Base-by-base conservation (phyloP, 1,140 invertebrate species). In the Aphelinus atriplicis region DNA sequence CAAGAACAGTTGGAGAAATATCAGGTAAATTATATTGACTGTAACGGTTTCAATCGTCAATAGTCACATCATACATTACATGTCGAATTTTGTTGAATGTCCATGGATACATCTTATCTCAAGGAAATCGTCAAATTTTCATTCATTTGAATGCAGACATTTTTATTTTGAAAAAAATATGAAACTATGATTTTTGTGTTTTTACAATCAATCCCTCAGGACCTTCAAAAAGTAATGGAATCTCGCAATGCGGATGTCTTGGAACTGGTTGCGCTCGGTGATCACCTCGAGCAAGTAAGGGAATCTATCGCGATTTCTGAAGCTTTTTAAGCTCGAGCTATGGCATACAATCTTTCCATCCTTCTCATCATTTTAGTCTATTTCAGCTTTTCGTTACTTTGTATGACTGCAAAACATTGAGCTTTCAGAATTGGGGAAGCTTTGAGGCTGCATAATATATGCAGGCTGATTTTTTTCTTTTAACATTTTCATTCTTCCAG, bases 1-100 rank as follows among this genome's bases (percentile, higher is more conserved):
- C 90, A 94, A 74, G 95, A 97, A 78, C 96, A 97, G 82, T 88
- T 96, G 1, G 92, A 94, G 79, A 95, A 94, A 87, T 98, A 96
- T 87, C 94, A 96, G 92, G 95, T 96, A 90, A 87, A 84, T 55
- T 45, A 1, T 26, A 26, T 26, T 26, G 26, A 26, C 26, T 26
- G 26, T 26, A 26, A 26, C 26, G 26, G 26, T 26, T 26, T 26
- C 26, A 26, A 26, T 26, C 26, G 26, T 26, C 26, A 26, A 26
- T 26, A 26, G 26, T 26, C 26, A 26, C 26, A 26, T 26, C 26
- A 26, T 26, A 26, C 26, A 26, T 26, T 26, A 26, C 26, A 26
- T 26, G 26, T 26, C 26, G 26, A 26, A 26, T 26, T 26, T 26
- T 26, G 26, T 26, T 26, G 26, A 26, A 26, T 26, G 26, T 26